Evolutionary conservation across 2,797 vertebrate genomes (phyloP), one percentile per base, ranked within the genome.

Genomic region (Arrhamphus sclerolepis): DNA sequence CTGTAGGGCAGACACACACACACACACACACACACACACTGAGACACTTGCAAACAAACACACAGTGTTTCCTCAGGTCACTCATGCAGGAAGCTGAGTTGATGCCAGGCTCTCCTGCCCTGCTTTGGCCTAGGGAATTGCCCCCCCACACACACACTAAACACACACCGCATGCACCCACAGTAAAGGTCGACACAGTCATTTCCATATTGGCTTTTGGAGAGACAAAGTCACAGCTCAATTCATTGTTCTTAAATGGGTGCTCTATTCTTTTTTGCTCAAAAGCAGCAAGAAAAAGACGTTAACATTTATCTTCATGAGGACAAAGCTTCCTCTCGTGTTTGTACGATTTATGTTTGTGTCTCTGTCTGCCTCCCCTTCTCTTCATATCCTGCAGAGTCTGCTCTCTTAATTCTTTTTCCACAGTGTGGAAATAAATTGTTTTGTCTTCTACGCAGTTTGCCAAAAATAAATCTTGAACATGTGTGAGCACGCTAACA

Each of bases 61-160:
- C 54, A 62, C 68, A 48, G 64, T 41, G 66, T 70, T 84, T 87
- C 81, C 83, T 86, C 76, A 73, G 89, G 89, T 89, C 86, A 87
- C 77, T 86, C 81, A 84, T 83, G 82, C 84, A 82, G 78, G 83
- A 87, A 79, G 71, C 56, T 64, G 76, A 81, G 77, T 70, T n/a
- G 50, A 75, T 86, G 89, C 89, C 87, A 89, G 81, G 77, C 75
- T 85, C 80, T 85, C 82, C 85, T 89, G 89, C 87, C 86, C 87
- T 80, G 88, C 72, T 85, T 88, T 83, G 82, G 81, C 81, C 82
- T n/a, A 65, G 80, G 77, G 77, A 83, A 66, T 73, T 0, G 47
- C 60, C 79, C 66, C 28, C 2, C 29, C 21, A 42, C 50, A 53
- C 54, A 49, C 59, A 68, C 46, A 31, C 17, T 50, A 53, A 51